Percentiles rank a stretch among this genome's conserved stretches.
Evolutionary conservation across 2,888 invertebrate species (phyloP).

Genomic region (Zaprionus obscuricornis): DNA sequence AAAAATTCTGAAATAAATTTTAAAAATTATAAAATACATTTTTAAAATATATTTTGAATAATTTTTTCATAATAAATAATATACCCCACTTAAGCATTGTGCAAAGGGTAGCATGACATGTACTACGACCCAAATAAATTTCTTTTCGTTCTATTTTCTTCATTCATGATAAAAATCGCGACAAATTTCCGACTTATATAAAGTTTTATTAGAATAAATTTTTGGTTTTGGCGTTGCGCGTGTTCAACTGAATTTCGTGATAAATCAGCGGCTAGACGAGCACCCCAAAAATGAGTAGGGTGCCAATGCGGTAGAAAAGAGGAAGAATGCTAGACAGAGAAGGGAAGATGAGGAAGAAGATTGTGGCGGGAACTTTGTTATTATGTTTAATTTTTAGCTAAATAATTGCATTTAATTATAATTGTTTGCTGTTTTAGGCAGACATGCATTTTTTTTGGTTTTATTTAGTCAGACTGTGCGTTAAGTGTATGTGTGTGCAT

Average conservation of each 20-base stretch:
- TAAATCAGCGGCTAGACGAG: slow-evolving; percentile 12
- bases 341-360: too few relatives aligned
- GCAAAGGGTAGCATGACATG: slow-evolving; percentile 7
- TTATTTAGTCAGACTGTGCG: neutral
- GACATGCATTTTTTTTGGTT: neutral
- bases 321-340: too few relatives aligned
- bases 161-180: slow-evolving; percentile 25
- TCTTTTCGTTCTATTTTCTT: too few relatives aligned
- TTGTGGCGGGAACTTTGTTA: slow-evolving; percentile 9
- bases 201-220: slow-evolving; percentile 41
- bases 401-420: slow-evolving; percentile 56
- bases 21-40: too few relatives aligned
- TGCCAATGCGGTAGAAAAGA: too few relatives aligned
- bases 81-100: too few relatives aligned
- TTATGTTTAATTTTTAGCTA: slow-evolving; percentile 40
- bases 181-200: slow-evolving; percentile 25
- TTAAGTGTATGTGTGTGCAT: neutral
- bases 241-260: slow-evolving; percentile 44
- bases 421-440: slow-evolving; percentile 31
- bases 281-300: too few relatives aligned
- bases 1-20: too few relatives aligned
- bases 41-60: too few relatives aligned
- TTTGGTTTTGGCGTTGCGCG: slow-evolving; percentile 34
- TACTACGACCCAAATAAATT: slow-evolving; percentile 45
- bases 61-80: too few relatives aligned